phyloP scores from a whole-genome alignment of 2,888 invertebrate species.

The Spilosoma lubricipeda region DNA sequence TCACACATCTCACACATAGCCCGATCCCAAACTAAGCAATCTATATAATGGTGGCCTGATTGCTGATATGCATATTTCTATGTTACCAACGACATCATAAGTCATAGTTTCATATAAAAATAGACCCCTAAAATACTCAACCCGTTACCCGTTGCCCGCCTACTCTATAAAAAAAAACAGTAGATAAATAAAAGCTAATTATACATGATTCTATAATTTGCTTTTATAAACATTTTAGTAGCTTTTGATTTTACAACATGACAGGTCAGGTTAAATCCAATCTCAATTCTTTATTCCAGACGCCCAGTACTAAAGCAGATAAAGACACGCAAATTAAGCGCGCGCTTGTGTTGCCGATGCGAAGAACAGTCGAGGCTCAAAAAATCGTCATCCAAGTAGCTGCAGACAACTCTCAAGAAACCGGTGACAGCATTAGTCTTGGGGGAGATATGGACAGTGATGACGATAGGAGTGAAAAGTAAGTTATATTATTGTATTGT shows the following conservation, averaged over 20 bases:
- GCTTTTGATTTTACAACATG: neutral
- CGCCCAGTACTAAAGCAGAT: constrained; percentile 66
- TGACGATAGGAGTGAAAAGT: constrained; percentile 69
- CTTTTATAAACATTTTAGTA: too few species aligned
- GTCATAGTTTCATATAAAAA: too few species aligned
- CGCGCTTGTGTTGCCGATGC: constrained; percentile 78
- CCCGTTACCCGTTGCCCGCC: too few species aligned
- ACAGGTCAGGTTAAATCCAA: neutral
- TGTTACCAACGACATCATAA: too few species aligned
- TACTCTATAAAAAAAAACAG: too few species aligned
- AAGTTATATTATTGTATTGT: constrained; percentile 30
- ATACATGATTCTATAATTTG: too few species aligned
- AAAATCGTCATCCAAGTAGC: constrained; percentile 80
- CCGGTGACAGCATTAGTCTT: constrained; percentile 32
- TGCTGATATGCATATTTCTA: too few species aligned
- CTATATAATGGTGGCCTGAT: too few species aligned
- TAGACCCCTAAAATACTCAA: too few species aligned
- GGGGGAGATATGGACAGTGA: constrained; percentile 69
- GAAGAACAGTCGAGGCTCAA: constrained; percentile 71
- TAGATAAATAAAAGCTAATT: too few species aligned
- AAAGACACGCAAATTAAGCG: constrained; percentile 71
- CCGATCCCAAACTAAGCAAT: too few species aligned
- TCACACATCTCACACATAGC: too few species aligned
- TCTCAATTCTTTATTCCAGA: constrained; percentile 5
- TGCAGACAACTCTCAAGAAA: constrained; percentile 43